These are phyloP conservation scores for Liparis tanakae DNA, from an alignment of 2,797 vertebrate genomes.

Conservation along the genomic window DNA sequence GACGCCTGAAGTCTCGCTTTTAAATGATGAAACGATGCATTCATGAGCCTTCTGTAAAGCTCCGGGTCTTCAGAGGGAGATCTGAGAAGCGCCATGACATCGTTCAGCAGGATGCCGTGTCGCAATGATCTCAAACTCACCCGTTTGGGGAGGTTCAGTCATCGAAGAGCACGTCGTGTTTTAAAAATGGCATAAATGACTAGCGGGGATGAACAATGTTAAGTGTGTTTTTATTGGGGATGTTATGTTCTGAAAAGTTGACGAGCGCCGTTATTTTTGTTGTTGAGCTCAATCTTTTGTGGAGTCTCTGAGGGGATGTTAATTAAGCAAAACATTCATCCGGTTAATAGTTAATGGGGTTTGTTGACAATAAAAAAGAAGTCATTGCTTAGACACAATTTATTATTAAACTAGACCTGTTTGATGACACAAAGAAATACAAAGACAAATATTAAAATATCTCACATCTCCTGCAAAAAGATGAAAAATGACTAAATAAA, in stretches of 20 bases:
- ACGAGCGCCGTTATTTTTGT: neutral
- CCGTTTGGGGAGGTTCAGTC: neutral
- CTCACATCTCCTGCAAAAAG: too few relatives aligned
- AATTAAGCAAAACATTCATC: neutral
- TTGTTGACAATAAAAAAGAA: neutral
- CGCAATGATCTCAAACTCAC: neutral
- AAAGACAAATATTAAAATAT: neutral
- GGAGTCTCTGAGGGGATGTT: too few relatives aligned
- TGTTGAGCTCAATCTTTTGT: neutral
- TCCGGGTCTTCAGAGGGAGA: neutral
- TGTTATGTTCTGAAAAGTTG: neutral
- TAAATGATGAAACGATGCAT: neutral
- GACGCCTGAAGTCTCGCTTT: neutral
- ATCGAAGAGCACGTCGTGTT: neutral
- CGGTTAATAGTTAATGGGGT: neutral
- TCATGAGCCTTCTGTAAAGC: neutral
- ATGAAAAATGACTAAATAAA: too few relatives aligned
- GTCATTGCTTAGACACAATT: neutral
- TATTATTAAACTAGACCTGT: neutral
- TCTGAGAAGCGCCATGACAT: neutral
- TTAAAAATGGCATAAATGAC: neutral
- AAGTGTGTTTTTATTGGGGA: neutral
- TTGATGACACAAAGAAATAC: neutral
- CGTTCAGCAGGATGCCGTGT: too few relatives aligned
- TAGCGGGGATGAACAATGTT: neutral